phyloP scores from a whole-genome alignment of 2,797 vertebrate genomes.

The Psittacula echo region DNA sequence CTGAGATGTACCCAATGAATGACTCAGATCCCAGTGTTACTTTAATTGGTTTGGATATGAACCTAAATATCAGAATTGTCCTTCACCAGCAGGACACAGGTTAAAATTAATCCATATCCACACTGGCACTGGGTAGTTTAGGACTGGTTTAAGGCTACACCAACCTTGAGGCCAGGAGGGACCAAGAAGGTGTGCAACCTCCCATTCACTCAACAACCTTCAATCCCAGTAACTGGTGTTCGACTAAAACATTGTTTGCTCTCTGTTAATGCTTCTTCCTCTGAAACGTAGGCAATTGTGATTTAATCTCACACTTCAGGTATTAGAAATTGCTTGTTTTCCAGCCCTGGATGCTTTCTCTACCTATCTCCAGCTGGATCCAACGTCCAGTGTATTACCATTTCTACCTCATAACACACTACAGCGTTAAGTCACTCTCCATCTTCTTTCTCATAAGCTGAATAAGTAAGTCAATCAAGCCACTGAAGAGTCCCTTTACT shows the following conservation, averaged over 20 bases:
- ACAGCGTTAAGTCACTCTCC: not conserved
- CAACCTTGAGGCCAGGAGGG: not conserved
- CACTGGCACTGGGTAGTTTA: not conserved
- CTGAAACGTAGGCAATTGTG: not conserved
- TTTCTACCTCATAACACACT: not conserved
- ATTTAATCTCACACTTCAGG: not conserved
- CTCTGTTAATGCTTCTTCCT: not conserved
- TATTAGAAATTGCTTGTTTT: not conserved
- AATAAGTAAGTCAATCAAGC: not conserved
- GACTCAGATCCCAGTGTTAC: not conserved
- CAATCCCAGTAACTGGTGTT: not conserved
- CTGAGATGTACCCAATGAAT: not conserved
- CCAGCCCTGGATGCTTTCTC: not conserved
- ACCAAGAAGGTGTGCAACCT: not conserved
- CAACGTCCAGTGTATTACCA: not conserved
- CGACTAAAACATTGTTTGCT: not conserved
- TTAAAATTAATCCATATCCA: not conserved
- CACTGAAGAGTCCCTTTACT: not conserved
- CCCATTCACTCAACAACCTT: not conserved
- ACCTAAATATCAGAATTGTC: fast-evolving
- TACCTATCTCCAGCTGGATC: not conserved
- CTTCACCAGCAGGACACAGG: not conserved
- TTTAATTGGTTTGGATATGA: not conserved
- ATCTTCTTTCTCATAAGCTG: not conserved
- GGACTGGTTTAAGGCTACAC: not conserved